Base-by-base conservation (phyloP, 1,140 invertebrate species). In the Sinella curviseta region DNA sequence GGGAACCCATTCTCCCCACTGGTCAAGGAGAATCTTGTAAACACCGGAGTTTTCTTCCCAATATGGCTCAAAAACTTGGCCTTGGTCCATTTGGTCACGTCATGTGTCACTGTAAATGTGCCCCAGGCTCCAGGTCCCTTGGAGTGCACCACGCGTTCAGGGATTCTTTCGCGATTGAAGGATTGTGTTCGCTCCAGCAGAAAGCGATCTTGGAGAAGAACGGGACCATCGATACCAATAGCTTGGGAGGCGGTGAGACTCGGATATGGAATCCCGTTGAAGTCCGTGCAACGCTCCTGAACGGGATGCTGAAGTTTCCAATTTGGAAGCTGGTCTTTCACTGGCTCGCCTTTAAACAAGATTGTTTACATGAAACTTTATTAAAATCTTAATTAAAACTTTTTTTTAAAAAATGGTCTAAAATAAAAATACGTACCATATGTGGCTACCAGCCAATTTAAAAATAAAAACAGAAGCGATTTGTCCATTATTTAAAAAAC, bases 81-180 rank as follows among this genome's bases (percentile, higher is more conserved):
- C 83, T 90, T 91, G 76, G 86, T 88, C 82, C 90, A 91, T 80
- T 90, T 89, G 1, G 87, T 87, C 35, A 92, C 90, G 83, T 91
- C 90, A 85, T 91, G 88, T 1, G 90, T 92, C 3, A 90, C 87
- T 83, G 91, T 90, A 86, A 92, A 90, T 83, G 89, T 90, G n/a
- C 91, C 91, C 87, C 90, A 90, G n/a, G 91, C 91, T 78, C 34
- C 82, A 20, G 36, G 95, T 84, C 97, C 97, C 88, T 99, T 99
- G 0, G 97, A 97, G 87, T 99, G 97, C 0, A 99, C 97, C 0
- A 99, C 97, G 85, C 98, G 90, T 87, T 99, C 97, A 2, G 91
- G 90, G 76, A 92, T 92, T 77, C 91, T 84, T 85, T 92, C 91
- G 28, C 90, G 84, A 81, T 90, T 89, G 84, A 91, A 91, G 84